Percentiles rank a stretch among this genome's conserved stretches.
phyloP scores from a whole-genome alignment of 2,797 vertebrate species.

The Leucoraja ocellata region DNA sequence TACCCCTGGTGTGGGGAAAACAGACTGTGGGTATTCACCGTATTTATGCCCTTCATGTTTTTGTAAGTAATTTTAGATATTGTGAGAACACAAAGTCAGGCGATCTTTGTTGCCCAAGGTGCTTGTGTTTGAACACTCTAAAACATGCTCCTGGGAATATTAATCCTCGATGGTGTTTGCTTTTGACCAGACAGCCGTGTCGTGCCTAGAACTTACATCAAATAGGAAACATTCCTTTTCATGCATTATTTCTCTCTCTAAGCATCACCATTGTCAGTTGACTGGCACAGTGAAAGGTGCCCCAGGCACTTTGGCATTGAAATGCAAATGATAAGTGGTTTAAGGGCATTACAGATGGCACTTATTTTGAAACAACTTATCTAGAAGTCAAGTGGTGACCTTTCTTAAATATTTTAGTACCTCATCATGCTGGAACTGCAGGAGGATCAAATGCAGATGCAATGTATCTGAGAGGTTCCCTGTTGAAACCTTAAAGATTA shows the following conservation, averaged over 20 bases:
- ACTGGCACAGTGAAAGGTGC: background rate
- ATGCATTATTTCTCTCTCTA: background rate
- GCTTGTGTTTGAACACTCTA: background rate
- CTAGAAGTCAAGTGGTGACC: slow-evolving; percentile 17
- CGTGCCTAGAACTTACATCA: too few relatives aligned
- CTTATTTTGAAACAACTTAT: slow-evolving; percentile 18
- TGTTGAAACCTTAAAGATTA: slow-evolving; percentile 25
- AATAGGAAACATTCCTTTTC: background rate
- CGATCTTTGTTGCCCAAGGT: background rate
- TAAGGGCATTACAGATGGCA: slow-evolving; percentile 5
- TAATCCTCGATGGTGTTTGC: background rate
- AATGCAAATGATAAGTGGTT: background rate
- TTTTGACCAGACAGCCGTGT: background rate
- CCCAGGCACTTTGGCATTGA: slow-evolving; percentile 11
- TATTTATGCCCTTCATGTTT: too few relatives aligned
- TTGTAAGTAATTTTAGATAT: too few relatives aligned
- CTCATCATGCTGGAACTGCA: background rate
- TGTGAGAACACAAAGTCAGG: background rate
- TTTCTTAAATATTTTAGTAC: slow-evolving; percentile 28
- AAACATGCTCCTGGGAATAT: background rate
- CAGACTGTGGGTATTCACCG: too few relatives aligned
- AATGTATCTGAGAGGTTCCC: background rate
- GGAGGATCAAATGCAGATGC: background rate
- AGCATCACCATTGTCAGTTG: background rate
- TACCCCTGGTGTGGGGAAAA: too few relatives aligned